phyloP scores from a whole-genome alignment of 2,888 invertebrate genomes.

The Pristionchus exspectatus region DNA sequence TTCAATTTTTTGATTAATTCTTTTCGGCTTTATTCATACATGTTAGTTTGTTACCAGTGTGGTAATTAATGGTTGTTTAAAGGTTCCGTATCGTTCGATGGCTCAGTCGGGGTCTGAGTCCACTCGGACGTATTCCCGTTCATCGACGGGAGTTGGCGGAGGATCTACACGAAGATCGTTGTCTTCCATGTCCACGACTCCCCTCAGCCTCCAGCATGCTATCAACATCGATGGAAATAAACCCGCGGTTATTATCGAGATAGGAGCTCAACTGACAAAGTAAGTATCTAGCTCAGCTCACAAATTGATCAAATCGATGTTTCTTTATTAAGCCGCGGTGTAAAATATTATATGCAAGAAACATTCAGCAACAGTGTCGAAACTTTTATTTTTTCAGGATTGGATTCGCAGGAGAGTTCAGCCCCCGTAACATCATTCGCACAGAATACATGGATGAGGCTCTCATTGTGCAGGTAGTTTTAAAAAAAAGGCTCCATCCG shows the following conservation, averaged over 20 bases:
- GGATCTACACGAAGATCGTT: constrained; percentile 24
- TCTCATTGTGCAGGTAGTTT: background rate
- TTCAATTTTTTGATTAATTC: background rate
- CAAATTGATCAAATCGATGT: background rate
- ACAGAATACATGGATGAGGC: constrained; percentile 61
- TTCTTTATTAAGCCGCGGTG: too few relatives aligned
- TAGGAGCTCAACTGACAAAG: constrained; percentile 74
- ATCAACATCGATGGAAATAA: constrained; percentile 67
- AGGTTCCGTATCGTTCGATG: background rate
- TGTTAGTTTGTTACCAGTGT: background rate
- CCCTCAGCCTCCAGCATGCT: constrained; percentile 63
- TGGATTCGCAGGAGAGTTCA: constrained; percentile 73
- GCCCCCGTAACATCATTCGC: constrained; percentile 67
- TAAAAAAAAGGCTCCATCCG: background rate
- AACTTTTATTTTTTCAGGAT: constrained; percentile 59
- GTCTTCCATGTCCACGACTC: constrained; percentile 58
- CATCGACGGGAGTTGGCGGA: constrained; percentile 42
- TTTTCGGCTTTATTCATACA: background rate
- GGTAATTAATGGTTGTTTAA: background rate
- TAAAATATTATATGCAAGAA: too few relatives aligned
- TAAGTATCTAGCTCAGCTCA: constrained; percentile 52
- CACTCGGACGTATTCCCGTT: constrained; percentile 44
- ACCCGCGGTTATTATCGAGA: constrained; percentile 71
- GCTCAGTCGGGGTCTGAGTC: constrained; percentile 49
- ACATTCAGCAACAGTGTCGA: background rate